Base-by-base conservation (phyloP, 2,113 vertebrate genomes). In the Ariopsis seemanni region DNA sequence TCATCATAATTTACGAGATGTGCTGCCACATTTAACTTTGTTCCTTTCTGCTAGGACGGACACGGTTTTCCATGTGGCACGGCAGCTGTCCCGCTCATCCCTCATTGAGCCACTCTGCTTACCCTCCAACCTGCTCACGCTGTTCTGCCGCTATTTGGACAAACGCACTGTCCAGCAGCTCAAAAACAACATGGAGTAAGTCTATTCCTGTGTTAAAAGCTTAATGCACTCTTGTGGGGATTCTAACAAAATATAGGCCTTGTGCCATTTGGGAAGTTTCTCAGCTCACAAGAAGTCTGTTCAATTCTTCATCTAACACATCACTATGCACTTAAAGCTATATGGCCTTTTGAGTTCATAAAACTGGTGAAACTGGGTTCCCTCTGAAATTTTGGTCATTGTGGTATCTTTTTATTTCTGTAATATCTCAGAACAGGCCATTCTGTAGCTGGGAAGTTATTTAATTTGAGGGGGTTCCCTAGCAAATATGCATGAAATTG, bases 81-180 rank as follows among this genome's bases (percentile, higher is more conserved):
- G 93, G 83, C 97, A 98, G 91, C 95, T 99, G 20, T 97, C 97
- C 0, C 97, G 94, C 77, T 93, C 95, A 58, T 96, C 88, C 0
- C 92, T 99, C 90, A 97, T 97, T 69, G 98, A 99, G 91, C 98
- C 98, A 0, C 94, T 99, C 1, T 92, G 95, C 81, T 91, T 99
- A 65, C 97, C 98, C 25, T 97, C 96, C 75, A 99, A 99, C 92
- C 95, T 99, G 34, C 95, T 99, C 57, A 95, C 96, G 0, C 95
- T 99, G 67, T 99, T 99, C 93, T 99, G 97, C 88, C 96, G 97
- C 53, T 98, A 99, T 77, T 93, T 99, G 93, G 97, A 99, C 93
- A 99, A 97, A 89, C 96, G 97, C 53, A 96, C 96, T 0, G 89
- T 98, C 80, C 94, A 96, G 90, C 96, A 97, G 89, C 95, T 98